Base-by-base conservation (phyloP, 2,797 vertebrate species). In the Ambastaia sidthimunki region DNA sequence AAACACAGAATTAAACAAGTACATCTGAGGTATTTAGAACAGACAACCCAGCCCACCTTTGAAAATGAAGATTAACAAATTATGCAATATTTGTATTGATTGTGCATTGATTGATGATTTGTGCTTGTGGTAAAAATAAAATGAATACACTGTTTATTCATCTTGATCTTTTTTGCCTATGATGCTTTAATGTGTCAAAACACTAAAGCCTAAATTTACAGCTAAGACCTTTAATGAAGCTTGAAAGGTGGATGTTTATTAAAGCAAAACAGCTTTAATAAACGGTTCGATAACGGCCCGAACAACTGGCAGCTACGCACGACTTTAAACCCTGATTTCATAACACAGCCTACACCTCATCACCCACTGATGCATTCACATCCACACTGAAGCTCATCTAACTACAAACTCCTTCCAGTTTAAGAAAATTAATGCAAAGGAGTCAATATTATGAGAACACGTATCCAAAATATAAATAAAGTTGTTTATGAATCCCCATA, bases 1-100 rank as follows among this genome's bases (percentile, higher is more conserved):
- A 62, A n/a, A 60, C 19, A 62, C 55, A 78, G 10, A 41, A 78
- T 34, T 37, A 52, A 34, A 3, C 62, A 70, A 75, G 70, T 83
- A 86, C 76, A 89, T 65, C 62, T 86, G 85, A 91, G 88, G 88
- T 90, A 91, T 89, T 86, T 13, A 59, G 59, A 10, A 44, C 41
- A 44, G 16, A 59, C 52, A n/a, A 37, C 19, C 28, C 9, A 44
- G 10, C 28, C 28, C 9, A 44, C 19, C 18, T 66, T 52, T 66
- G 4, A 37, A 4, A 5, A 21, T 15, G 34, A 76, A 28, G 34
- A 44, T 48, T 44, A 44, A 25, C 16, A 19, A 31, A 23, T 48
- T 19, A 34, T n/a, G 62, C 15, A 34, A 65, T 37, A 10, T n/a
- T 44, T 28, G 21, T 34, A 25, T 44, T 67, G 10, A 41, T 44